Evolutionary conservation across 2,113 vertebrate species (phyloP).

Genomic region (Callocephalon fimbriatum): DNA sequence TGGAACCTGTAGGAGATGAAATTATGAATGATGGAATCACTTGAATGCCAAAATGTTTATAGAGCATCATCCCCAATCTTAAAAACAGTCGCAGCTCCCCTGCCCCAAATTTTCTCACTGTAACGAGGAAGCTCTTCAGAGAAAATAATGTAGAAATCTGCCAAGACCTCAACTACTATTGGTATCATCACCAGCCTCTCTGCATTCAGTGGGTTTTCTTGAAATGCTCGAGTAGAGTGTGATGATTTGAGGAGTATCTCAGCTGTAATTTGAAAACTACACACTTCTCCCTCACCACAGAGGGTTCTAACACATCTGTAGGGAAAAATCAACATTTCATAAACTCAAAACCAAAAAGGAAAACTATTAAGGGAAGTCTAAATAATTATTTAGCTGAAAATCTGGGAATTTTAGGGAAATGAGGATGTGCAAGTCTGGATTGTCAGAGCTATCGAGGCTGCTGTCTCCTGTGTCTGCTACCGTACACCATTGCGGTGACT

Average conservation of each 20-base stretch:
- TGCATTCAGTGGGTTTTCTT: not conserved
- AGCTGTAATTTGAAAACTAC: not conserved
- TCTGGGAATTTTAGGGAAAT: not conserved
- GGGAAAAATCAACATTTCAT: not conserved
- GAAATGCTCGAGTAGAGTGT: not conserved
- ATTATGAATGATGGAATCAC: conserved; percentile 6
- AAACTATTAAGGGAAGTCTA: not conserved
- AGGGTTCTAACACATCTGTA: not conserved
- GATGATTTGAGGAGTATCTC: not conserved
- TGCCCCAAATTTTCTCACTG: not conserved
- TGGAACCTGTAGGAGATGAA: conserved; percentile 51
- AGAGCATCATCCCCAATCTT: not conserved
- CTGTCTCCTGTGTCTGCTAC: not conserved
- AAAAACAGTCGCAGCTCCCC: not conserved
- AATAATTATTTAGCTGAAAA: not conserved
- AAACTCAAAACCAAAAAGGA: not conserved
- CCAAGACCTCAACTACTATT: not conserved
- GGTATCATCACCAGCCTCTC: not conserved
- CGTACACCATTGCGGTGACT: accelerated
- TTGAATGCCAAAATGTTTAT: conserved; percentile 33
- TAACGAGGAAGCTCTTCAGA: not conserved
- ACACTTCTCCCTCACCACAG: accelerated
- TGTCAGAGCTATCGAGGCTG: not conserved
- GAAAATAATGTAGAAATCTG: not conserved
- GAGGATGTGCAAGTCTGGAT: not conserved